Evolutionary conservation across 2,113 vertebrate genomes (phyloP), one percentile per base, ranked within the genome.

Genomic region (Syngnathoides biaculeatus): DNA sequence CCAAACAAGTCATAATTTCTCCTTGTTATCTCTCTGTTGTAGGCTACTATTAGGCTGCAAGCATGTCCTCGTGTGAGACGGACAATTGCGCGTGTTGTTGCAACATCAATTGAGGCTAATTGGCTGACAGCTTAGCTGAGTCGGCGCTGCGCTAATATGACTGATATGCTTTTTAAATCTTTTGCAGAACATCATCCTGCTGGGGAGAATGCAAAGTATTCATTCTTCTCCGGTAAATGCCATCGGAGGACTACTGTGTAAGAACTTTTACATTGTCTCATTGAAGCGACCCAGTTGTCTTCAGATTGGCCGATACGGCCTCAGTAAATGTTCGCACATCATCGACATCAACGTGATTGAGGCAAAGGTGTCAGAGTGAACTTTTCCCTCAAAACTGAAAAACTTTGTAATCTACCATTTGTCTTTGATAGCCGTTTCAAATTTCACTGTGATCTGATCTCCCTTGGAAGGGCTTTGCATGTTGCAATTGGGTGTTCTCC

Each of bases 91-190:
- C 20, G 35, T 40, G 58, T 60, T 60, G 59, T 42, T 15, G 40
- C 60, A 17, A 62, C 60, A 62, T 62, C 60, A 43, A 62, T 62
- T 43, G 22, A 62, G 24, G 60, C 60, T 62, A 62, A 62, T 62
- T 62, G 39, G 60, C 60, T 43, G 60, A 62, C 60, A 26, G 60
- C 60, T 8, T 13, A 24, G 60, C 60, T 43, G 60, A 62, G 60
- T 62, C 40, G 60, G 40, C n/a, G 40, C 39, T 4, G 30, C 60
- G 39, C 60, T 62, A 62, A 62, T 62, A 62, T 62, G 59, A 62
- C 59, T 62, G 59, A 62, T 62, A n/a, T 42, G 38, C 59, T 42
- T 42, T 62, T 62, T 26, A 24, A 43, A 62, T 62, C 20, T 62
- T 43, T 62, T 42, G 13, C 17, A 24, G n/a, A 26, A 26, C 60